phyloP scores from a whole-genome alignment of 53 echinoderm and acorn worm species.

The Glandiceps talaboti region DNA sequence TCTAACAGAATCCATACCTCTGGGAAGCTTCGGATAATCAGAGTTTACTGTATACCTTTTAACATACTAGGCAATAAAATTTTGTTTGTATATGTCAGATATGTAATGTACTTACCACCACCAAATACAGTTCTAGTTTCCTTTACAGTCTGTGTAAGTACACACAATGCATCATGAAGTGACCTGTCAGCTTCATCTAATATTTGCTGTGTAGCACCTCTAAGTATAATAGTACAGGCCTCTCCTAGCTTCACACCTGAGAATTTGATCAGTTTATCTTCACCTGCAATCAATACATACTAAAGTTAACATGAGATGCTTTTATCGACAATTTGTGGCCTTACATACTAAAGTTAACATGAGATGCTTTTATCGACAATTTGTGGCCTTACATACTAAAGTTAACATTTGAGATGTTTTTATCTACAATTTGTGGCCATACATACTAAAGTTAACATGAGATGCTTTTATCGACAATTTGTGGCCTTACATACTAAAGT shows the following conservation, averaged over 20 bases:
- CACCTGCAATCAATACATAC: constrained; percentile 35
- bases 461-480: too few relatives aligned
- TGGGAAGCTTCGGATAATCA: too few relatives aligned
- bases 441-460: background rate
- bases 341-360: background rate
- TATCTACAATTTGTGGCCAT: background rate
- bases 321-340: background rate
- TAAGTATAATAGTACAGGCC: constrained; percentile 78
- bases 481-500: too few relatives aligned
- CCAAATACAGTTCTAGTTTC: constrained; percentile 70
- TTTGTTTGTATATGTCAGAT: too few relatives aligned
- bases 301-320: background rate
- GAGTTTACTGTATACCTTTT: too few relatives aligned
- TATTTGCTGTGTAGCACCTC: constrained; percentile 93
- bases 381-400: background rate
- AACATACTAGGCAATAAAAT: too few relatives aligned
- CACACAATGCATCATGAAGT: constrained; percentile 92
- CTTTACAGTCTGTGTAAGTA: constrained; percentile 79
- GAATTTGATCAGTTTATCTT: constrained; percentile 88
- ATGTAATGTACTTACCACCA: constrained; percentile 91
- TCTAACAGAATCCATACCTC: too few relatives aligned
- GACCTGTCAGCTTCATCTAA: constrained; percentile 92
- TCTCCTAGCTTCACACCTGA: constrained; percentile 80
- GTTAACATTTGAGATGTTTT: background rate
- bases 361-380: background rate